Evolutionary conservation across 2,888 invertebrate genomes (phyloP).

Genomic region (Leucoptera coffeella): DNA sequence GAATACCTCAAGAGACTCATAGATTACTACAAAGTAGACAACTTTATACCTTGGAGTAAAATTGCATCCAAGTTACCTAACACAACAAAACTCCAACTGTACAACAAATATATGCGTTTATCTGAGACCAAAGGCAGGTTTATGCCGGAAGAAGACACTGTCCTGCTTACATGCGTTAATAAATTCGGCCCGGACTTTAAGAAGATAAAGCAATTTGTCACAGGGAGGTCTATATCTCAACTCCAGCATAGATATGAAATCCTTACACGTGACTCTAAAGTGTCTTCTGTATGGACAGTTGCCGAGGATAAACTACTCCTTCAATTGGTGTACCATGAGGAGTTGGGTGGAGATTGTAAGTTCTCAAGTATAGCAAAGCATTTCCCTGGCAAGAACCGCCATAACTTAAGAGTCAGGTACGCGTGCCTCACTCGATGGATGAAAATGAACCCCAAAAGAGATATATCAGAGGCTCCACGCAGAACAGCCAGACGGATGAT

Average conservation of each 20-base stretch:
- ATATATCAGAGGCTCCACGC: constrained; percentile 27
- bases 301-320: constrained; percentile 58
- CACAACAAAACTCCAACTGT: constrained; percentile 60
- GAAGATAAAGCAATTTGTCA: constrained; percentile 51
- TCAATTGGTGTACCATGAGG: constrained; percentile 44
- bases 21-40: constrained; percentile 55
- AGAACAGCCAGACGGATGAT: constrained; percentile 19
- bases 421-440: constrained; percentile 45
- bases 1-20: constrained; percentile 56
- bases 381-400: constrained; percentile 50
- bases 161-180: constrained; percentile 54
- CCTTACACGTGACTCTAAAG: constrained; percentile 23
- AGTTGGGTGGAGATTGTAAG: constrained; percentile 14
- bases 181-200: constrained; percentile 58
- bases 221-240: constrained; percentile 57
- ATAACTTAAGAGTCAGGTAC: constrained; percentile 57
- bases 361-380: constrained; percentile 37
- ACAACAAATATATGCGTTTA: constrained; percentile 45
- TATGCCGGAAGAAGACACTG: constrained; percentile 59
- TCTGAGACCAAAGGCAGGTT: constrained; percentile 56
- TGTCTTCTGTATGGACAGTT: constrained; percentile 51
- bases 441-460: constrained; percentile 29
- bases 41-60: constrained; percentile 68
- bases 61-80: constrained; percentile 58
- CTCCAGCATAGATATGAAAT: constrained; percentile 54